phyloP scores from a whole-genome alignment of 2,888 invertebrate species.

The Griposia aprilina region DNA sequence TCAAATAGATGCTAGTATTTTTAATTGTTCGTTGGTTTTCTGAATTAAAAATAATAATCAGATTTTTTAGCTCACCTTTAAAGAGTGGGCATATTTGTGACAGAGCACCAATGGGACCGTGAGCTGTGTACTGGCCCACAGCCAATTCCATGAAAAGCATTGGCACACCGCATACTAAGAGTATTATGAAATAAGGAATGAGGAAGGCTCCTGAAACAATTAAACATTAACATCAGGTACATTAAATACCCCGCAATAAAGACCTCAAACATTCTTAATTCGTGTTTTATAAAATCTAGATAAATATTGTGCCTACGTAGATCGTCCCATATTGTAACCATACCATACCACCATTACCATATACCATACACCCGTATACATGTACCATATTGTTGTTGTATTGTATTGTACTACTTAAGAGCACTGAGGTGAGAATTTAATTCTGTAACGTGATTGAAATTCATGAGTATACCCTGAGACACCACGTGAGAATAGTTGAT shows the following conservation, averaged over 20 bases:
- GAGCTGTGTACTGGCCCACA: slow-evolving; percentile 97
- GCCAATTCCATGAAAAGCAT: slow-evolving; percentile 98
- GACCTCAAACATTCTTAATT: not conserved
- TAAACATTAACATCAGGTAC: slow-evolving; percentile 9
- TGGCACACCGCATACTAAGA: slow-evolving; percentile 97
- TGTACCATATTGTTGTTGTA: too few relatives aligned
- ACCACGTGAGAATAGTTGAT: slow-evolving; percentile 52
- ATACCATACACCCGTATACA: too few relatives aligned
- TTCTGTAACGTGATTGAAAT: slow-evolving; percentile 24
- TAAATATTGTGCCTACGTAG: not conserved
- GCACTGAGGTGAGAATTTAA: slow-evolving; percentile 19
- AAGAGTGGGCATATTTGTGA: slow-evolving; percentile 97
- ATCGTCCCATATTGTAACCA: not conserved
- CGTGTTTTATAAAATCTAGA: not conserved
- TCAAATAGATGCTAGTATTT: slow-evolving; percentile 12
- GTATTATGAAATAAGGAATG: slow-evolving; percentile 98
- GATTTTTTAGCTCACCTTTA: slow-evolving; percentile 93
- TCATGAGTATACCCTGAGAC: slow-evolving; percentile 27
- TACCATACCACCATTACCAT: too few relatives aligned
- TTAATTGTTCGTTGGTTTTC: not conserved
- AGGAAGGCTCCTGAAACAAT: slow-evolving; percentile 96
- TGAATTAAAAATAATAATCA: not conserved
- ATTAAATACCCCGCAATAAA: not conserved
- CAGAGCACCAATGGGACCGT: slow-evolving; percentile 97
- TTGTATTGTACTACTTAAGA: not conserved